Conservation (phyloP, 2,797 vertebrate genomes). For the Triplophysa bombifrons region DNA sequence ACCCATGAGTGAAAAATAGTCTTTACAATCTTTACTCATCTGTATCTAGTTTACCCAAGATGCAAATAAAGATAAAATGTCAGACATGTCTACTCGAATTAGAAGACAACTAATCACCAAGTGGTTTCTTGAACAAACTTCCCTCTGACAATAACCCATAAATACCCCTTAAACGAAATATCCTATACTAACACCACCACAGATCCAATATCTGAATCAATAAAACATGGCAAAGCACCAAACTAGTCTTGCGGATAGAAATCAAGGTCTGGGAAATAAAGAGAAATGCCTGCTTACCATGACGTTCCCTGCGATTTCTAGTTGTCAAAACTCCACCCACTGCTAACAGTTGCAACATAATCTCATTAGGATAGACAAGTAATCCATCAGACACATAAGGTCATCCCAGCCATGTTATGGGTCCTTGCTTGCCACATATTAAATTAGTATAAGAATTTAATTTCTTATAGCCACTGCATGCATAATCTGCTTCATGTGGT, state of each 20-base stretch:
- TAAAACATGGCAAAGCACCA: conserved; percentile 1
- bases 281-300: conserved; percentile 30
- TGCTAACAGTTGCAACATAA: conserved; percentile 66
- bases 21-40: not conserved
- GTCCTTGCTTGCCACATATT: not conserved
- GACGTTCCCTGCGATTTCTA: conserved; percentile 40
- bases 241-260: not conserved
- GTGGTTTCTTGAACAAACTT: not conserved
- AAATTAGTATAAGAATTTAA: conserved; percentile 39
- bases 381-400: conserved; percentile 50
- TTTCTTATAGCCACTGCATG: not conserved
- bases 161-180: not conserved
- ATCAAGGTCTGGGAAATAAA: conserved; percentile 3
- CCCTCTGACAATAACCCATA: not conserved
- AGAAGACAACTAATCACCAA: not conserved
- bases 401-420: conserved; percentile 20
- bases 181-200: not conserved
- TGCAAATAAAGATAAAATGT: not conserved
- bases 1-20: not conserved
- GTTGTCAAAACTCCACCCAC: conserved; percentile 45
- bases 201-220: not conserved
- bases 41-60: not conserved
- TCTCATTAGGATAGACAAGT: conserved; percentile 72
- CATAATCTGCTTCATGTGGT: not conserved
- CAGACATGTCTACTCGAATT: not conserved